Percentiles rank a stretch among this genome's conserved stretches.
Evolutionary conservation across 2,797 vertebrate genomes (phyloP).

Genomic region (Dallia pectoralis): DNA sequence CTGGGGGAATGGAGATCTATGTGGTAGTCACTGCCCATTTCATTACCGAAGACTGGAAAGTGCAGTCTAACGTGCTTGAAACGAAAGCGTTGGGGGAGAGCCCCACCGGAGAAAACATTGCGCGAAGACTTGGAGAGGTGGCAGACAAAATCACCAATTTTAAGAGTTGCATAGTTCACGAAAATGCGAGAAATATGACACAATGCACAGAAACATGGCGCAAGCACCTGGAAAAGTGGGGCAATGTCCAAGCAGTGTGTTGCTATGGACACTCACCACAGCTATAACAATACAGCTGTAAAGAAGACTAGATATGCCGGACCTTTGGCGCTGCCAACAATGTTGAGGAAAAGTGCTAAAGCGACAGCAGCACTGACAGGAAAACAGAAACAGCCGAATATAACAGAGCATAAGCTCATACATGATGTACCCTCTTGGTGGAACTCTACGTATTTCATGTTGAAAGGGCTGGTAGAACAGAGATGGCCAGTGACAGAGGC

Average conservation of each 20-base stretch:
- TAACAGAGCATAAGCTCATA: conserved; percentile 2
- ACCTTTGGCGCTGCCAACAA: conserved; percentile 3
- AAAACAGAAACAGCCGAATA: conserved; percentile 11
- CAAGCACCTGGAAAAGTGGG: neutral
- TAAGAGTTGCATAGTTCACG: conserved; percentile 12
- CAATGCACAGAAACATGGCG: neutral
- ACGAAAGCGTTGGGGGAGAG: conserved; percentile 8
- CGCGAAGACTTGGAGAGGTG: conserved; percentile 8
- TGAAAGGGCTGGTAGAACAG: conserved; percentile 19
- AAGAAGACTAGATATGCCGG: conserved; percentile 5
- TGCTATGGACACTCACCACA: conserved; percentile 15
- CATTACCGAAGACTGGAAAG: neutral
- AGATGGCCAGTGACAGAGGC: conserved; percentile 11
- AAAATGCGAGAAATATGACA: conserved; percentile 24
- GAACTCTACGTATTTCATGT: conserved; percentile 13
- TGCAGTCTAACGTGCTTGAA: neutral
- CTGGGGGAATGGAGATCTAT: neutral
- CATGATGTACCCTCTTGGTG: conserved; percentile 10
- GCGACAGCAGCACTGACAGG: neutral
- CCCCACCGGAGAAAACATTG: conserved; percentile 5
- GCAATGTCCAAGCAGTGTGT: neutral
- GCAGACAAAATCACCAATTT: neutral
- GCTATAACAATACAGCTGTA: neutral
- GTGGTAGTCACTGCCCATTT: conserved; percentile 18
- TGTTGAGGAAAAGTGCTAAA: conserved; percentile 5